Evolutionary conservation across 2,888 invertebrate species (phyloP), one percentile per base, ranked within the genome.

Genomic region (Zeuzera pyrina): DNA sequence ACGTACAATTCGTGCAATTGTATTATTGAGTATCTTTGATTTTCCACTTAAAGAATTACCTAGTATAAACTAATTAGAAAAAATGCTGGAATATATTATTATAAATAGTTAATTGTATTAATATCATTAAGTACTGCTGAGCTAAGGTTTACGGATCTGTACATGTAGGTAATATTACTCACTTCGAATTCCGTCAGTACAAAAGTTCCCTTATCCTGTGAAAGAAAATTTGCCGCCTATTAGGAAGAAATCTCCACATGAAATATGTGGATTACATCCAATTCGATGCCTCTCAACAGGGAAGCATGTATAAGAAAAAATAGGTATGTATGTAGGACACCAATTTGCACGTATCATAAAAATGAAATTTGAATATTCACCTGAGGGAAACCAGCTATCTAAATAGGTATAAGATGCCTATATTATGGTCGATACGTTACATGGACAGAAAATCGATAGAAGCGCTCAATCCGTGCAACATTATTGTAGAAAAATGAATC

Each of bases 361-460:
- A 58, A 66, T 66, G 56, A 60, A 66, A 69, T 67, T 65, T 62
- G 68, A 65, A 70, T 67, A 68, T 59, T 47, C 49, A 48, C 34
- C 11, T 2, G 31, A 19, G 37, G 28, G 16, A 15, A 16, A 14
- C 23, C 29, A 23, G 24, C 23, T 28, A 10, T 12, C 22, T 13
- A 23, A 6, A 6, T 8, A 30, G 26, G 29, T 33, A 28, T 15
- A 12, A 22, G 29, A 22, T 32, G 30, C 30, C 32, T 23, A 30
- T 36, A 32, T 30, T 32, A 36, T 30, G 31, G 33, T 31, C 16
- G 35, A 27, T 29, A 27, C 29, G 15, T 22, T 10, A 6, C n/a
- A 22, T 11, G 11, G 11, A n/a, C 11, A 11, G 22, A 22, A n/a
- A n/a, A n/a, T 10, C 22, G 11, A 22, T 22, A 11, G 3, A 22